phyloP scores from a whole-genome alignment of 2,797 vertebrate species.

The Oryzias sinensis region DNA sequence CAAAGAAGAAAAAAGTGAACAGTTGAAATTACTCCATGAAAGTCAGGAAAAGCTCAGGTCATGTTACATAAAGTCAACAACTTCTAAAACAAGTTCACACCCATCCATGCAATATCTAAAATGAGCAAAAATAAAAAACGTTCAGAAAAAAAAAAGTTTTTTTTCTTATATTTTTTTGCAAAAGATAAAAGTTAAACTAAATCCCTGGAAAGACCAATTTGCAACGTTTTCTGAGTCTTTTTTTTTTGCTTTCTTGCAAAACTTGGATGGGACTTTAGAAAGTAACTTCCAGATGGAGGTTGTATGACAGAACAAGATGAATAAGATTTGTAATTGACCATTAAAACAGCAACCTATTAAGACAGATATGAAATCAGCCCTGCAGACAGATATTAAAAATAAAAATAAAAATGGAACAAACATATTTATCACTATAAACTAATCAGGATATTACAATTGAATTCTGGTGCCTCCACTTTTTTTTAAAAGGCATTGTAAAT shows the following conservation, averaged over 20 bases:
- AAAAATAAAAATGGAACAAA: neutral
- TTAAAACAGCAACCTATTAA: slow-evolving; percentile 22
- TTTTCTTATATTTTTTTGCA: too few species aligned
- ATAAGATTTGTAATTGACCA: slow-evolving; percentile 7
- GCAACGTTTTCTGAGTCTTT: neutral
- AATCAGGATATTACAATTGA: neutral
- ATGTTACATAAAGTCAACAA: too few species aligned
- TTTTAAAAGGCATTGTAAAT: neutral
- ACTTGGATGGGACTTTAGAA: slow-evolving; percentile 20
- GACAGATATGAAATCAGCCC: slow-evolving; percentile 11
- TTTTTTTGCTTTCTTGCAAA: slow-evolving; percentile 30
- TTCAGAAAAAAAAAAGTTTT: too few species aligned
- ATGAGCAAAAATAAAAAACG: too few species aligned
- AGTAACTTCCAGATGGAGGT: slow-evolving; percentile 4
- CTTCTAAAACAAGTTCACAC: slow-evolving; percentile 5
- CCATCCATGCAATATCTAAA: neutral
- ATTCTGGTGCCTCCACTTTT: neutral
- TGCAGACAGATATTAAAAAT: slow-evolving; percentile 4
- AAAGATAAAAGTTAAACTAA: too few species aligned
- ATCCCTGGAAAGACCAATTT: neutral
- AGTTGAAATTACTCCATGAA: too few species aligned
- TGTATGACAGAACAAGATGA: slow-evolving; percentile 9
- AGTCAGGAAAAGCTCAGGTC: too few species aligned
- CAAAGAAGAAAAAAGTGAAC: too few species aligned
- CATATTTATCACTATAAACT: neutral